Percentiles rank a stretch among this genome's conserved stretches.
Conservation (phyloP, 2,113 vertebrate species). For the Hydrolagus affinis region DNA sequence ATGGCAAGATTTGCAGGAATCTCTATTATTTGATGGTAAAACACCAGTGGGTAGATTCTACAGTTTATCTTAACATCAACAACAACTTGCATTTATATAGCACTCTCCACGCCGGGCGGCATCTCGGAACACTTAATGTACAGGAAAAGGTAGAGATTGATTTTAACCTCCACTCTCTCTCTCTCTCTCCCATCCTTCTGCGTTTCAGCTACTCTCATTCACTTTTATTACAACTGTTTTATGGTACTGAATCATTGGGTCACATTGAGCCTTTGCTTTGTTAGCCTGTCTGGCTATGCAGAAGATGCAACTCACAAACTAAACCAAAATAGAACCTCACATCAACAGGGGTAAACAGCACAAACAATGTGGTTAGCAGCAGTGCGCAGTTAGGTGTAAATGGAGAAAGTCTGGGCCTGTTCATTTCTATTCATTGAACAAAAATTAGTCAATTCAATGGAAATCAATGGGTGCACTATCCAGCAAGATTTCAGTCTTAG, state of each 20-base stretch:
- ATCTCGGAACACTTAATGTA: no score
- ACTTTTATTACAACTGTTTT: constrained; percentile 23
- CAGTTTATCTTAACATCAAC: no score
- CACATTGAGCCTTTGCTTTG: not conserved
- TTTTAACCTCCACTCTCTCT: no score
- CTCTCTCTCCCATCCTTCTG: not conserved
- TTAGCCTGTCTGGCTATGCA: not conserved
- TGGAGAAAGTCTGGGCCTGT: not conserved
- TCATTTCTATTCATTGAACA: not conserved
- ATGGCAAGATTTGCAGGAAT: no score
- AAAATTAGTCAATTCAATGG: not conserved
- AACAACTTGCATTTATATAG: not conserved
- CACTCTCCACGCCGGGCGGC: no score
- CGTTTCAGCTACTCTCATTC: constrained; percentile 9
- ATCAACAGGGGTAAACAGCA: not conserved
- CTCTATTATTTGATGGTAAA: no score
- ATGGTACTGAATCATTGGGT: constrained; percentile 15
- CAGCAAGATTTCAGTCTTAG: no score
- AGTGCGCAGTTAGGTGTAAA: not conserved
- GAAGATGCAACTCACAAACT: constrained; percentile 15
- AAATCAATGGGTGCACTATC: not conserved
- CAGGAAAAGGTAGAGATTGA: no score
- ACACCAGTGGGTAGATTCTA: no score
- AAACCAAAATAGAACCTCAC: constrained; percentile 9
- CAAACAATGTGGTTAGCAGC: not conserved